Evolutionary conservation across 2,113 vertebrate species (phyloP).

Genomic region (Psittacula cyanocephala): DNA sequence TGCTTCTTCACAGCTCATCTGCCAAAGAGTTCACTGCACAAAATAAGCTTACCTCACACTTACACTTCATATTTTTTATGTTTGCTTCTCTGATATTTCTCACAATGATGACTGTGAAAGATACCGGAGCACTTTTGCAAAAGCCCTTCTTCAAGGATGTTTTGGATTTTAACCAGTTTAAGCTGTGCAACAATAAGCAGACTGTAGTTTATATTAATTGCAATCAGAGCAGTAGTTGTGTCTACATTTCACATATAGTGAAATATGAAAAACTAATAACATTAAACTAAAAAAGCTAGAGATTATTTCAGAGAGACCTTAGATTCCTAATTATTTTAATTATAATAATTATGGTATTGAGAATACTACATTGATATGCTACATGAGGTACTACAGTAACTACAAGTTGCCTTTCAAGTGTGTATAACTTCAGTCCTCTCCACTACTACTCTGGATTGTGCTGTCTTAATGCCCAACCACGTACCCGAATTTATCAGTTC

Average conservation of each 20-base stretch:
- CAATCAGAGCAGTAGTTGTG: neutral
- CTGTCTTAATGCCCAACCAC: neutral
- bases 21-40: neutral
- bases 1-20: neutral
- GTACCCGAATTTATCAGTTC: neutral
- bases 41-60: neutral
- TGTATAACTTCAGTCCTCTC: neutral
- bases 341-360: neutral
- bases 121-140: neutral
- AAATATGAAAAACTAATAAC: neutral
- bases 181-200: neutral
- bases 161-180: neutral
- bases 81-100: neutral
- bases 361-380: neutral
- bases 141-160: neutral
- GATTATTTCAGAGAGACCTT: neutral
- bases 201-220: neutral
- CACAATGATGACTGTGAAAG: neutral
- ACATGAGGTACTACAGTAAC: neutral
- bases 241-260: neutral
- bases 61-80: neutral
- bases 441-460: neutral
- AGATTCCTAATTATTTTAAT: neutral
- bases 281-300: neutral
- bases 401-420: neutral